Evolutionary conservation across 2,797 vertebrate species (phyloP).

Genomic region (Setipinna tenuifilis): DNA sequence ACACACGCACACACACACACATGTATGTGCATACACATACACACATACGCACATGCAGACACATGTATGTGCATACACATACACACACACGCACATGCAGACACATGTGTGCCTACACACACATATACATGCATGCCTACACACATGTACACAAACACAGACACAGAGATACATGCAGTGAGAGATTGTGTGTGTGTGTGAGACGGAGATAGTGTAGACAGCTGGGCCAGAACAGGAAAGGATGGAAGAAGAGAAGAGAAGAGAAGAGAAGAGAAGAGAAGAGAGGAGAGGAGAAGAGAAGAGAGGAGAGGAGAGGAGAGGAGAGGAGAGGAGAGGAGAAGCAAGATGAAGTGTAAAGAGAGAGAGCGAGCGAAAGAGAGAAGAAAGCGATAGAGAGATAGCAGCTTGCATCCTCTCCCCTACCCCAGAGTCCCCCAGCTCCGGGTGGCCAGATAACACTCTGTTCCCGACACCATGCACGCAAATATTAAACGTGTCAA

Average conservation of each 20-base stretch:
- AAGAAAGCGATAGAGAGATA: not conserved
- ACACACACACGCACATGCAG: too few species aligned
- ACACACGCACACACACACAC: too few species aligned
- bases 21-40: too few species aligned
- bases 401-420: not conserved
- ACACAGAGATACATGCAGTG: too few species aligned
- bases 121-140: too few species aligned
- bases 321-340: not conserved
- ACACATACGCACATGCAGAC: too few species aligned
- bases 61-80: too few species aligned
- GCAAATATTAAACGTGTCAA: not conserved
- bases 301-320: not conserved
- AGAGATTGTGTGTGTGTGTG: not conserved
- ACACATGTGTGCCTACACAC: too few species aligned
- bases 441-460: not conserved
- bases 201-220: conserved; percentile 52
- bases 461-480: not conserved
- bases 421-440: not conserved
- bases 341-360: conserved; percentile 30
- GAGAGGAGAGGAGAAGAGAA: not conserved
- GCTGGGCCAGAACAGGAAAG: not conserved
- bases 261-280: not conserved
- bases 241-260: conserved; percentile 23
- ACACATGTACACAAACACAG: too few species aligned
- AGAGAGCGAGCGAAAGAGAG: not conserved